These are phyloP conservation scores for Andrena dorsata DNA, from an alignment of 2,888 invertebrate genomes.

Conservation along the genomic window DNA sequence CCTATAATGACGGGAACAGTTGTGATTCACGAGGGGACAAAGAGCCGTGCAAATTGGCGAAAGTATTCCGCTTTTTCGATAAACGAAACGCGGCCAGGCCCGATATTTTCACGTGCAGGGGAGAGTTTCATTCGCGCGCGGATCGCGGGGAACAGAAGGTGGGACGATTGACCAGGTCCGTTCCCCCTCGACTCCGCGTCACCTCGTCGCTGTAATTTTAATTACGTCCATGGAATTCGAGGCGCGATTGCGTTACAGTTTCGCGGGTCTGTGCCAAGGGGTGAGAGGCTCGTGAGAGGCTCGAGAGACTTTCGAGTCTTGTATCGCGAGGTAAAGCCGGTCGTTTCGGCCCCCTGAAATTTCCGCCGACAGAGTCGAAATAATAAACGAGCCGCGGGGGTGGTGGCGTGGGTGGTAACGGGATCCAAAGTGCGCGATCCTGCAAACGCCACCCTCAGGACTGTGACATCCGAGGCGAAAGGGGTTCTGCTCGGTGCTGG, in stretches of 20 bases:
- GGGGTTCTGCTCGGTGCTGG: constrained; percentile 63
- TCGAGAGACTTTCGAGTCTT: too few species aligned
- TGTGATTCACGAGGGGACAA: constrained; percentile 83
- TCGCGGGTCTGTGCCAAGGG: background rate
- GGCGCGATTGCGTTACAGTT: constrained; percentile 55
- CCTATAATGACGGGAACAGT: constrained; percentile 83
- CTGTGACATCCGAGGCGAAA: constrained; percentile 78
- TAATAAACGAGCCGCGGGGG: constrained; percentile 65
- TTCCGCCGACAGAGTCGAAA: constrained; percentile 64
- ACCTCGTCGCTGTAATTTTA: constrained; percentile 45
- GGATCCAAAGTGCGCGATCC: constrained; percentile 64
- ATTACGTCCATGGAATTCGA: constrained; percentile 57
- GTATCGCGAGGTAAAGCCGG: background rate
- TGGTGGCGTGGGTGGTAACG: constrained; percentile 61
- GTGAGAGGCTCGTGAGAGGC: too few species aligned
- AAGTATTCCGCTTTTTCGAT: constrained; percentile 77
- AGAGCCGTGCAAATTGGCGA: constrained; percentile 75
- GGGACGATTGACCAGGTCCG: constrained; percentile 48
- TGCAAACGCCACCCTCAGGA: constrained; percentile 66
- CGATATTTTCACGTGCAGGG: constrained; percentile 30
- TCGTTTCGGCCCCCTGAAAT: constrained; percentile 28
- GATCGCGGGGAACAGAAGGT: too few species aligned
- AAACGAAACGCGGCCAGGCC: constrained; percentile 36
- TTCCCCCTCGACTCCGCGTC: background rate
- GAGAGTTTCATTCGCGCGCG: too few species aligned